These are phyloP conservation scores for Butorides virescens DNA, from an alignment of 2,113 vertebrate genomes.

Conservation along the genomic window DNA sequence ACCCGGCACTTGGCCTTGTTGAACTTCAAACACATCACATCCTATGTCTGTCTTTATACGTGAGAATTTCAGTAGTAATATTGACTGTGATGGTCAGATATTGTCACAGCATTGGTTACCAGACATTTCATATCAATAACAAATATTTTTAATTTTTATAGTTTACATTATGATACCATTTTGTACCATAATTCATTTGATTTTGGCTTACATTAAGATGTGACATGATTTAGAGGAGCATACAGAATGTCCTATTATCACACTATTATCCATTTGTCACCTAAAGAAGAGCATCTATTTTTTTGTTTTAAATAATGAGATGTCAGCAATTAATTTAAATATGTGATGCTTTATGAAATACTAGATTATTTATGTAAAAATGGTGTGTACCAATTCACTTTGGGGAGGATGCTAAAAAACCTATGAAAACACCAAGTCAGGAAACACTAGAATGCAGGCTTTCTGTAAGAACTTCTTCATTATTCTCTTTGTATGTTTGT, in stretches of 20 bases:
- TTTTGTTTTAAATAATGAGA: background rate
- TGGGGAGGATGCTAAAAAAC: background rate
- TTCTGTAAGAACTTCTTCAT: background rate
- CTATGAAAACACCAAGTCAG: background rate
- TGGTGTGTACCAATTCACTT: background rate
- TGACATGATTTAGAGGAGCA: background rate
- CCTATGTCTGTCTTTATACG: background rate
- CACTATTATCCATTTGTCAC: background rate
- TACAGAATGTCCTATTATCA: background rate
- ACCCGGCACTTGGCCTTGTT: no score
- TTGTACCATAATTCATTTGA: background rate
- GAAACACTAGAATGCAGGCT: background rate
- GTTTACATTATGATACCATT: background rate
- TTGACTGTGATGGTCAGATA: background rate
- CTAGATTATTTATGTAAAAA: background rate
- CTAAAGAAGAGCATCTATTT: background rate
- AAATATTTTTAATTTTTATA: background rate
- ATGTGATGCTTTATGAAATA: background rate
- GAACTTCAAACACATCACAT: background rate
- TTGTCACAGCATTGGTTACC: background rate
- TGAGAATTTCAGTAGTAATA: background rate
- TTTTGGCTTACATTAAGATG: background rate
- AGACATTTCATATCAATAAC: background rate
- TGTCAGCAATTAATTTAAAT: background rate
- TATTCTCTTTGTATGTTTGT: background rate